phyloP scores from a whole-genome alignment of 92 coral and sea anemone species.

The Metridium senile region DNA sequence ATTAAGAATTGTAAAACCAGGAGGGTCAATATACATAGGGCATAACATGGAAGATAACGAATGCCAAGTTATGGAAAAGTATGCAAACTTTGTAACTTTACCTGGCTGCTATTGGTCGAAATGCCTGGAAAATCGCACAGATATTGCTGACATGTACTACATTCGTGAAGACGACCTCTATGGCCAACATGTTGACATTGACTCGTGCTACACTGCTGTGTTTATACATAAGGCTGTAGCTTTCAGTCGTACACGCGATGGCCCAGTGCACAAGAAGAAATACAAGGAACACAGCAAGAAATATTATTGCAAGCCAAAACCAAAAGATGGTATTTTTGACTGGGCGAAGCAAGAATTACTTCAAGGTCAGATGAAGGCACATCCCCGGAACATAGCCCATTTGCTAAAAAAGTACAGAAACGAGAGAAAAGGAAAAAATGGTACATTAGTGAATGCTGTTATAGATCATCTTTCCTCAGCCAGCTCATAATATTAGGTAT shows the following conservation, averaged over 20 bases:
- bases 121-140: conserved; percentile 65
- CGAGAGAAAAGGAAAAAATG: neutral
- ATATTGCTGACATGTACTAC: conserved; percentile 77
- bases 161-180: conserved; percentile 81
- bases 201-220: conserved; percentile 85
- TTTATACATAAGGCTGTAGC: conserved; percentile 79
- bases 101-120: conserved; percentile 90
- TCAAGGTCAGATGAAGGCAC: neutral
- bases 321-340: neutral
- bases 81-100: conserved; percentile 20
- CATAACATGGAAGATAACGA: conserved; percentile 80
- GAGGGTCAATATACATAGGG: conserved; percentile 90
- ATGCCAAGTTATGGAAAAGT: conserved; percentile 64
- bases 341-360: neutral
- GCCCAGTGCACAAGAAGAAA: conserved; percentile 32
- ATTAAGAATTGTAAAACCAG: conserved; percentile 73
- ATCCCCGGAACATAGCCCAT: conserved; percentile 17
- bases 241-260: conserved; percentile 36
- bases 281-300: conserved; percentile 57
- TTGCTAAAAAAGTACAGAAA: conserved; percentile 5
- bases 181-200: conserved; percentile 59
- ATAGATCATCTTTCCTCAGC: no score
- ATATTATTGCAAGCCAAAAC: conserved; percentile 44
- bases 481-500: no score
- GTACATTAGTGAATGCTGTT: neutral